Conservation (phyloP, 2,888 invertebrate genomes). For the Cepaea hortensis region DNA sequence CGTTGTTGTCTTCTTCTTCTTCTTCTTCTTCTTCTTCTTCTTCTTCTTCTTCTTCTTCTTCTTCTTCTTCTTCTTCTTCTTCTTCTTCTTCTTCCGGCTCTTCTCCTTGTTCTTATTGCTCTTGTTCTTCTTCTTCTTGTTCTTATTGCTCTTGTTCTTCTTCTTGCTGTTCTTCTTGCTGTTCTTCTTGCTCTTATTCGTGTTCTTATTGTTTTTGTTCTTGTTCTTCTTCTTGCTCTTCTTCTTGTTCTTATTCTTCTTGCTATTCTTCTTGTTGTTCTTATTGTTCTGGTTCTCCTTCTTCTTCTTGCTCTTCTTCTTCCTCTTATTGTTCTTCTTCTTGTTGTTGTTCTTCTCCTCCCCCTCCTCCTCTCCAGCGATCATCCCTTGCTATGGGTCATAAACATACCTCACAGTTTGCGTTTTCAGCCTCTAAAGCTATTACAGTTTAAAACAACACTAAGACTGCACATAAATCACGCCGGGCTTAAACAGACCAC, state of each 20-base stretch:
- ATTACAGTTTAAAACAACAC: too few relatives aligned
- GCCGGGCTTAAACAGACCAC: too few relatives aligned
- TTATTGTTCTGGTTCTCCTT: not conserved
- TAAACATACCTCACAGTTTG: too few relatives aligned
- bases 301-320: not conserved
- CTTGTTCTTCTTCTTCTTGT: too few relatives aligned
- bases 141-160: too few relatives aligned
- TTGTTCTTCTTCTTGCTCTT: not conserved
- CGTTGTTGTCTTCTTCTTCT: too few relatives aligned
- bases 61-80: constrained; percentile 19
- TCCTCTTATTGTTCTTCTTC: not conserved
- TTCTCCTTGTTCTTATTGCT: too few relatives aligned
- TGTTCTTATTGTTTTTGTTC: not conserved
- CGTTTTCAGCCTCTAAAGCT: too few relatives aligned
- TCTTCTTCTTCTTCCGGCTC: not conserved
- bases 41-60: not conserved
- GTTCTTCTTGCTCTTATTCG: not conserved
- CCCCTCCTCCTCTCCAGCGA: not conserved
- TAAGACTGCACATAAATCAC: too few relatives aligned
- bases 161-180: not conserved
- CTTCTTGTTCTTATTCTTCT: not conserved
- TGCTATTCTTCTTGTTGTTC: too few relatives aligned
- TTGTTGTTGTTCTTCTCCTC: not conserved
- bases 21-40: too few relatives aligned
- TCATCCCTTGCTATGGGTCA: not conserved